Evolutionary conservation across 2,797 vertebrate species (phyloP).

Genomic region (Triplophysa bombifrons): DNA sequence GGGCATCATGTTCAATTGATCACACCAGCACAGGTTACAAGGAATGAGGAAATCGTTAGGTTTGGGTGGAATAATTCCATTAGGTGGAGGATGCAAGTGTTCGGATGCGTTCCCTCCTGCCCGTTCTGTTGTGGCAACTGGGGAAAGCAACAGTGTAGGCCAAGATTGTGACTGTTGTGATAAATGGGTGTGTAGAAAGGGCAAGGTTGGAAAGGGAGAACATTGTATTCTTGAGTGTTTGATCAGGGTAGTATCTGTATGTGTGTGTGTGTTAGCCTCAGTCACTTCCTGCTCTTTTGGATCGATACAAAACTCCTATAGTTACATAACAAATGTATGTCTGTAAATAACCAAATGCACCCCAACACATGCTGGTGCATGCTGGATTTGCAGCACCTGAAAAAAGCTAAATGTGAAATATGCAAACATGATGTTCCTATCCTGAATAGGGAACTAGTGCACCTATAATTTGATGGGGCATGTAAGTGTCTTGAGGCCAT

Average conservation of each 20-base stretch:
- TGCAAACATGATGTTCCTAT: neutral
- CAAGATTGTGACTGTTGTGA: neutral
- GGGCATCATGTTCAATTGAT: neutral
- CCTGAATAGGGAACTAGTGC: neutral
- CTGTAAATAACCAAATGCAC: neutral
- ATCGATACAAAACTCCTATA: neutral
- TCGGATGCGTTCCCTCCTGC: neutral
- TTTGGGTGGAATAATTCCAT: neutral
- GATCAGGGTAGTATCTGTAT: neutral
- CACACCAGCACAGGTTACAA: neutral
- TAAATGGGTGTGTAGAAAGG: neutral
- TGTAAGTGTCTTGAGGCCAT: neutral
- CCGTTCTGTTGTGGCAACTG: conserved; percentile 29
- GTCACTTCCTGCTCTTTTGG: neutral
- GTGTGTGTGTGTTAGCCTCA: neutral
- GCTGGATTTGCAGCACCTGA: conserved; percentile 1
- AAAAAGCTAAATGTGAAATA: neutral
- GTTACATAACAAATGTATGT: neutral
- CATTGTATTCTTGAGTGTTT: neutral
- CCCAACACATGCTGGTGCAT: neutral
- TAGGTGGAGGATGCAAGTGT: neutral
- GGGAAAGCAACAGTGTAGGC: neutral
- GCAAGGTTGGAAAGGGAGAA: neutral
- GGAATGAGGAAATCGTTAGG: neutral
- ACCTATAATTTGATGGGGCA: neutral